phyloP scores from a whole-genome alignment of 2,797 vertebrate species.

The Hyperoplus lanceolatus region DNA sequence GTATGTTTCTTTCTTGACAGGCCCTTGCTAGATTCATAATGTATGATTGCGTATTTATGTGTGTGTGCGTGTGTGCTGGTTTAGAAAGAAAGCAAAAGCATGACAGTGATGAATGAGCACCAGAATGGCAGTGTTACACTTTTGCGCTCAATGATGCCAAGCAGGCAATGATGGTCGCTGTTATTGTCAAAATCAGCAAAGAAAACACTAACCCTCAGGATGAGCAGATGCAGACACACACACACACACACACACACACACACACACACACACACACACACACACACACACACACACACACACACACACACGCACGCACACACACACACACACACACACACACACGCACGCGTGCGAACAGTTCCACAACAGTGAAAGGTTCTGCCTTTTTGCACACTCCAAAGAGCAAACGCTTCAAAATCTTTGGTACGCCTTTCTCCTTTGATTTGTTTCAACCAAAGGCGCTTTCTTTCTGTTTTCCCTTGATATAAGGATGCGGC shows the following conservation, averaged over 20 bases:
- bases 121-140: constrained; percentile 64
- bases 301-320: constrained; percentile 12
- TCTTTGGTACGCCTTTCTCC: constrained; percentile 23
- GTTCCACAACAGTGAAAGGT: not conserved
- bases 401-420: constrained; percentile 22
- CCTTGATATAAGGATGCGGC: constrained; percentile 52
- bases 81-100: constrained; percentile 44
- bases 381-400: constrained; percentile 16
- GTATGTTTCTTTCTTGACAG: constrained; percentile 68
- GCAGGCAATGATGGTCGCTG: constrained; percentile 66
- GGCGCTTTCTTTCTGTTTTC: constrained; percentile 35
- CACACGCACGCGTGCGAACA: not conserved
- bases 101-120: constrained; percentile 78
- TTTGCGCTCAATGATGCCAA: constrained; percentile 62
- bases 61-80: constrained; percentile 20
- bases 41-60: constrained; percentile 26
- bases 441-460: constrained; percentile 56
- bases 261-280: not conserved
- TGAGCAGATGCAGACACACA: constrained; percentile 21
- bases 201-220: constrained; percentile 55
- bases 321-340: not conserved
- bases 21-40: constrained; percentile 43
- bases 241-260: not conserved
- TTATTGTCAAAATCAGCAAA: constrained; percentile 75
- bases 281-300: constrained; percentile 8